phyloP scores from a whole-genome alignment of 2,113 vertebrate species.

The Hemibagrus wyckioides region DNA sequence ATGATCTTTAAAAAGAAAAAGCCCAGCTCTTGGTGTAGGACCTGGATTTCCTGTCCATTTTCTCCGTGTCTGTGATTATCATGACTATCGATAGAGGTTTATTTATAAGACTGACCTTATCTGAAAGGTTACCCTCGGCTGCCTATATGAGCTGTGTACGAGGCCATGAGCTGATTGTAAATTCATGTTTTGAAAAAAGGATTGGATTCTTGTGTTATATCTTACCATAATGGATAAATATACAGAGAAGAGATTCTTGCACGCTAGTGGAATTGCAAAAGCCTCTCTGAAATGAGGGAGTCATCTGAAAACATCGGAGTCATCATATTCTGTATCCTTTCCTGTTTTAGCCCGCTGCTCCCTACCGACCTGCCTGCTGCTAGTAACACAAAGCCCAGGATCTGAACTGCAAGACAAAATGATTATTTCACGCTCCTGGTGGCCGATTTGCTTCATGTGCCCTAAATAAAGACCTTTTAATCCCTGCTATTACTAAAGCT shows the following conservation, averaged over 20 bases:
- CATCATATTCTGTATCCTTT: not conserved
- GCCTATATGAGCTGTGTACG: constrained; percentile 45
- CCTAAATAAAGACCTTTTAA: constrained; percentile 22
- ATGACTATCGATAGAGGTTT: constrained; percentile 1
- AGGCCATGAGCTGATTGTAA: constrained; percentile 23
- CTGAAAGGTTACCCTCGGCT: constrained; percentile 46
- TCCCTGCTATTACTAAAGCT: not conserved
- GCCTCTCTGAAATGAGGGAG: not conserved
- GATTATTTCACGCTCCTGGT: constrained; percentile 35
- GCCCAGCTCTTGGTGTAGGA: not conserved
- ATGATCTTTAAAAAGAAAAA: not conserved
- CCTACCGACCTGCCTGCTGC: not conserved
- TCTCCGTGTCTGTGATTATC: constrained; percentile 7
- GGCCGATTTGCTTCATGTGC: constrained; percentile 26
- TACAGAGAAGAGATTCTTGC: not conserved
- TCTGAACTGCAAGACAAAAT: constrained; percentile 24
- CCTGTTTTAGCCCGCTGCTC: not conserved
- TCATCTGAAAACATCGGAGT: not conserved
- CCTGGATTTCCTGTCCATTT: not conserved
- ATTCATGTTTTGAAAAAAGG: not conserved
- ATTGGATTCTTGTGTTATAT: not conserved
- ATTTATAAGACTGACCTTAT: constrained; percentile 40
- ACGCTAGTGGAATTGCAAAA: not conserved
- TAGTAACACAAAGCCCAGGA: constrained; percentile 3
- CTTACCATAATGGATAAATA: not conserved